Evolutionary conservation across 1,140 invertebrate species (phyloP).

Genomic region (Laupala kohalensis): DNA sequence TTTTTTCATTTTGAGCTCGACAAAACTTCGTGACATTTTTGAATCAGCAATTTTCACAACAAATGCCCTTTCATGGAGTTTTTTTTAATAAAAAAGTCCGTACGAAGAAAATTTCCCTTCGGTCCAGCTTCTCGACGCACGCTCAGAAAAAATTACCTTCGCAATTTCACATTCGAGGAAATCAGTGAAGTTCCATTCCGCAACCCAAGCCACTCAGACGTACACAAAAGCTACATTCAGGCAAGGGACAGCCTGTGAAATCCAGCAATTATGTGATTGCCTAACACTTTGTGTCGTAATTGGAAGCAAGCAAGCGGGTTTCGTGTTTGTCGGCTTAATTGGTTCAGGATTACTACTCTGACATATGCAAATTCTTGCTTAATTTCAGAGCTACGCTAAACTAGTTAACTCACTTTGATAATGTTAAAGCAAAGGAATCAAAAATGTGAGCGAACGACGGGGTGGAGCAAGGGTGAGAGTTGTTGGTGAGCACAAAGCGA

Average conservation of each 20-base stretch:
- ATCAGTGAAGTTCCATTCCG: not conserved
- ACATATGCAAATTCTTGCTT: not conserved
- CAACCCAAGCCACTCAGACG: not conserved
- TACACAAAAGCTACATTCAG: not conserved
- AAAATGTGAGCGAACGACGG: not conserved
- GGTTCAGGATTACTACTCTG: not conserved
- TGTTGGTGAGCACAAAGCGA: not conserved
- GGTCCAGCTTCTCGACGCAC: no score
- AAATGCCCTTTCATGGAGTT: no score
- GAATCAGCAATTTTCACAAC: no score
- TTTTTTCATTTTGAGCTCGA: no score
- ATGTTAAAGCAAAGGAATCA: not conserved
- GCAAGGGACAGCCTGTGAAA: not conserved
- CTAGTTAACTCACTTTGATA: not conserved
- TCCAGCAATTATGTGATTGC: not conserved
- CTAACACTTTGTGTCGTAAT: not conserved
- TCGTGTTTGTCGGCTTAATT: not conserved
- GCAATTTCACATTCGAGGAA: not conserved
- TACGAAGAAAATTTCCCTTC: no score
- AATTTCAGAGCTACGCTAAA: not conserved
- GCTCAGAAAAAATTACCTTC: no score
- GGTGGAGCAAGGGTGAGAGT: not conserved
- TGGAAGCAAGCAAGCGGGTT: not conserved
- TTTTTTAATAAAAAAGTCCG: no score
- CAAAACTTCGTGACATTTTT: no score